Conservation (phyloP, 2,113 vertebrate species). For the Bufo bufo region DNA sequence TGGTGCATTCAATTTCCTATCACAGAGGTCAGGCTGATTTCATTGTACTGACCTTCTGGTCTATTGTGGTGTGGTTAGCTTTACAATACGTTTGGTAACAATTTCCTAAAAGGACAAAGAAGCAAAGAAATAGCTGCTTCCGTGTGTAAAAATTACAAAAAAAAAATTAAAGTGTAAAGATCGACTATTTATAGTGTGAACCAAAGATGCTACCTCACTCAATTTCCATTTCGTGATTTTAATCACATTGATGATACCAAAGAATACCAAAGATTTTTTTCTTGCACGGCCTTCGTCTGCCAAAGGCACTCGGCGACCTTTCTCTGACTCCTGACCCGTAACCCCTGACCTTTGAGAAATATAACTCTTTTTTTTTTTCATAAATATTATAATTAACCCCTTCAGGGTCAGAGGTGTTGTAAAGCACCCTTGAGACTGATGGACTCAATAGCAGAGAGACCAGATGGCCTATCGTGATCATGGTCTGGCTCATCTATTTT, state of each 20-base stretch:
- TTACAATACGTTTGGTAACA: conserved; percentile 82
- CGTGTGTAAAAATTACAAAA: conserved; percentile 71
- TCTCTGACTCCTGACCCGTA: conserved; percentile 49
- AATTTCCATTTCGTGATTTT: conserved; percentile 98
- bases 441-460: conserved; percentile 57
- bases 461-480: conserved; percentile 56
- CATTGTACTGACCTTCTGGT: conserved; percentile 79
- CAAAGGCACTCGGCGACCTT: conserved; percentile 81
- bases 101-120: conserved; percentile 81
- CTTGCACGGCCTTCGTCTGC: conserved; percentile 90
- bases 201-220: conserved; percentile 99
- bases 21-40: conserved; percentile 71
- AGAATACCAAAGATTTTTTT: conserved; percentile 96
- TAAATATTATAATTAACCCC: conserved; percentile 63
- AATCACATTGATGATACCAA: conserved; percentile 99
- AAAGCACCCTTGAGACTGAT: conserved; percentile 44
- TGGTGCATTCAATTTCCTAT: conserved; percentile 74
- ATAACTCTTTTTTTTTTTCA: conserved; percentile 74
- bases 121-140: conserved; percentile 86
- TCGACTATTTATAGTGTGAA: conserved; percentile 98
- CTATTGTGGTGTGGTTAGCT: conserved; percentile 88
- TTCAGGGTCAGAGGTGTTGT: conserved; percentile 57
- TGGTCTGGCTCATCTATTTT: conserved; percentile 49
- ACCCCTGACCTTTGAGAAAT: conserved; percentile 69
- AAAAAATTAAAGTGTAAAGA: conserved; percentile 77